Base-by-base conservation (phyloP, 2,888 invertebrate genomes). In the Oasisia sp. region DNA sequence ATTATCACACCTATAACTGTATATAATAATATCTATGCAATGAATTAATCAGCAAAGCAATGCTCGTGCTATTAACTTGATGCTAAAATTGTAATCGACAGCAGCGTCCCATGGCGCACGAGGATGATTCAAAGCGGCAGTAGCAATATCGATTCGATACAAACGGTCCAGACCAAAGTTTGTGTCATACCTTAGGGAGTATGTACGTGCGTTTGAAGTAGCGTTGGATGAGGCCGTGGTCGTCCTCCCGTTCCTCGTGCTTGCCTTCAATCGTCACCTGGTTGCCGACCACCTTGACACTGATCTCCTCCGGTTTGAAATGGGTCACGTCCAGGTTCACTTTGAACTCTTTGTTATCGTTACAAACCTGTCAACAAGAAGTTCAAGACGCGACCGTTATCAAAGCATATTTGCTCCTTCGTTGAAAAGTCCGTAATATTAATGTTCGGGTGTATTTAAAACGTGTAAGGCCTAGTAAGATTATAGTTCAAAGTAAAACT, bases 221-320 rank as follows among this genome's bases (percentile, higher is more conserved):
- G 19, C 74, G 74, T 74, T 97, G 97, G 44, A 98, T 97, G 96
- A 97, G 97, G 14, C 98, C 98, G 94, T 98, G 98, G 94, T 98
- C 98, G 95, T 98, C 98, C 94, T 97, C 97, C 94, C 98, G 98
- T 96, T 98, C 98, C 95, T 98, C 98, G 95, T 98, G 98, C 95
- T 98, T 98, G 91, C 98, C 98, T 95, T 98, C 98, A 2, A 97
- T 96, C 74, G 98, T 97, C 0, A 98, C 97, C 93, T 97, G 97
- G 95, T 97, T 97, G 95, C 97, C 97, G 89, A 97, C 97, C 0
- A 97, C 97, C 95, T 98, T 98, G 0, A 98, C 98, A 0, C 97
- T 97, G 93, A 98, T 97, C 96, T 98, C 98, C 93, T 97, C 97
- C 0, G 98, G 98, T 0, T 97, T 95, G 96, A 98, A 98, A 94